These are phyloP conservation scores for Lordiphosa clarofinis DNA, from an alignment of 1,140 invertebrate genomes.

Conservation along the genomic window DNA sequence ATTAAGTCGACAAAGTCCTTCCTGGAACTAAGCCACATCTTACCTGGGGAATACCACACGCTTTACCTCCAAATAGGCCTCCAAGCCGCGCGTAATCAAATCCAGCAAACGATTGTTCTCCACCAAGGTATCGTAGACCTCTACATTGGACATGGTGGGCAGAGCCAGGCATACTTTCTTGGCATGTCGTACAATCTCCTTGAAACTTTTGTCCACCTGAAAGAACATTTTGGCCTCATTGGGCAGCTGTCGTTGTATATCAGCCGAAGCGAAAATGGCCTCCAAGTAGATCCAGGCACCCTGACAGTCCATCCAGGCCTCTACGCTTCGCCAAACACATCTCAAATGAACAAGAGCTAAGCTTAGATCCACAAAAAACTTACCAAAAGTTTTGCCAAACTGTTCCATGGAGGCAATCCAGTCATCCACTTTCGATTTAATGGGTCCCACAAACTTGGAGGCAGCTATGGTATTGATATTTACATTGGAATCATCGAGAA, in stretches of 20 bases:
- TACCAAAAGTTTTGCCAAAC: conserved; percentile 88
- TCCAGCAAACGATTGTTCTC: conserved; percentile 90
- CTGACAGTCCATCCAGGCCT: conserved; percentile 91
- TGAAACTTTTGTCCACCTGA: conserved; percentile 92
- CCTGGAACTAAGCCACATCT: too few species aligned
- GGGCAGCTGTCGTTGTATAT: conserved; percentile 92
- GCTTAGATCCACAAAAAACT: conserved; percentile 19
- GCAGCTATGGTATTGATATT: conserved; percentile 91
- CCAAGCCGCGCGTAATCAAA: conserved; percentile 89
- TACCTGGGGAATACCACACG: conserved; percentile 91
- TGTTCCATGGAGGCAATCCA: conserved; percentile 88
- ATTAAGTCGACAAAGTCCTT: neutral
- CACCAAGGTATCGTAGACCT: conserved; percentile 85
- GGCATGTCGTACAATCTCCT: conserved; percentile 89
- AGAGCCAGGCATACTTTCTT: conserved; percentile 87
- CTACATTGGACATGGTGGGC: conserved; percentile 84
- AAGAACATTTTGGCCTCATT: conserved; percentile 91
- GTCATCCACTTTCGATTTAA: conserved; percentile 89
- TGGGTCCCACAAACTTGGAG: conserved; percentile 90
- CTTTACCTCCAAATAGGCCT: conserved; percentile 92
- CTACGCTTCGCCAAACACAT: conserved; percentile 80
- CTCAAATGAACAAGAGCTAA: neutral
- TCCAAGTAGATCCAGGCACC: conserved; percentile 93
- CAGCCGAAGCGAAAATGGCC: conserved; percentile 93
- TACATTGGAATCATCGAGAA: conserved; percentile 92